Percentiles rank a stretch among this genome's conserved stretches.
Evolutionary conservation across 2,113 vertebrate species (phyloP).

Genomic region (Ploceus nigricollis): DNA sequence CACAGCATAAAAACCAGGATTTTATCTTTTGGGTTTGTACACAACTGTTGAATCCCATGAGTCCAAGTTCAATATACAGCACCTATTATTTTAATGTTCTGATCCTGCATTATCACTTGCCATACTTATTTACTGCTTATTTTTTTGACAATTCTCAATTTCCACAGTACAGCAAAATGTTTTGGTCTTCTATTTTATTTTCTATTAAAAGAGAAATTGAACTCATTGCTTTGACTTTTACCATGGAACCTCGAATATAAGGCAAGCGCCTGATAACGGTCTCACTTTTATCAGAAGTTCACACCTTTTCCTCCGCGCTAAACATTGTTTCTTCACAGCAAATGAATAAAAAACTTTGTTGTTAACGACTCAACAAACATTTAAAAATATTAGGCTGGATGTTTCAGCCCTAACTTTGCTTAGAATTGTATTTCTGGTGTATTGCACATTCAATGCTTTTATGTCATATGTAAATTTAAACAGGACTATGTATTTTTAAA

Average conservation of each 20-base stretch:
- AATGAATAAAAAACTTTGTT: neutral
- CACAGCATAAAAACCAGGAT: neutral
- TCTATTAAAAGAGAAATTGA: conserved; percentile 17
- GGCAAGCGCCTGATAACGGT: neutral
- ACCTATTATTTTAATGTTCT: neutral
- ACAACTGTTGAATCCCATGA: neutral
- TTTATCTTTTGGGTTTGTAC: neutral
- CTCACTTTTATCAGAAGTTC: neutral
- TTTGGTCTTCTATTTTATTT: neutral
- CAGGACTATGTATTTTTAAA: neutral
- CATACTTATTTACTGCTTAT: conserved; percentile 24
- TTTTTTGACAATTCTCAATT: conserved; percentile 13
- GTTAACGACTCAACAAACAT: neutral
- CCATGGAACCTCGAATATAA: neutral
- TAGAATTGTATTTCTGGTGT: neutral
- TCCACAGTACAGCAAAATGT: neutral
- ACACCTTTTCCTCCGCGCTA: neutral
- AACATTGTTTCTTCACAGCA: neutral
- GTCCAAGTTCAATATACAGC: neutral
- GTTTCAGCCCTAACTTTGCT: neutral
- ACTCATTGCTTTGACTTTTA: neutral
- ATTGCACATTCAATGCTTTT: neutral
- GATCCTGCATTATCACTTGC: neutral
- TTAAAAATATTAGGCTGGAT: neutral
- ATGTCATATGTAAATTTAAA: conserved; percentile 21